phyloP scores from a whole-genome alignment of 1,140 invertebrate species.

The Frieseomelitta varia region DNA sequence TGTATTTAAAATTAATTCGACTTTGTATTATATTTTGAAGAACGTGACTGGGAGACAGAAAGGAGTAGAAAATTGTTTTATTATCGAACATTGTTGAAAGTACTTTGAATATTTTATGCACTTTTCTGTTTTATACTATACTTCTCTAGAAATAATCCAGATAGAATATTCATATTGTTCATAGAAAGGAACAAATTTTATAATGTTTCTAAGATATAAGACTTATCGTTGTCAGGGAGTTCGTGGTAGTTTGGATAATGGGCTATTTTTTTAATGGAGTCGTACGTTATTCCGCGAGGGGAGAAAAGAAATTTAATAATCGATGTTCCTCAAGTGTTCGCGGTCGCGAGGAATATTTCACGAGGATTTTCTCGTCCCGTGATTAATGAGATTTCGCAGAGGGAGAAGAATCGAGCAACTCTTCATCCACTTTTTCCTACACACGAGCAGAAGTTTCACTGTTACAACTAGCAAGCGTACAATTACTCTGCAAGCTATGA shows the following conservation, averaged over 20 bases:
- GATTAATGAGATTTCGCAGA: conserved; percentile 13
- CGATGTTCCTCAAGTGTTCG: background rate
- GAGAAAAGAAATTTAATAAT: background rate
- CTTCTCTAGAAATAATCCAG: background rate
- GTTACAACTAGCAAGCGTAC: no score
- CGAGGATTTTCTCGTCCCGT: background rate
- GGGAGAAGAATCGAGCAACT: background rate
- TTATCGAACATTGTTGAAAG: no score
- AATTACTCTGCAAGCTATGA: background rate
- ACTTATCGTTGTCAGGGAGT: background rate
- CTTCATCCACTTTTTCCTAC: background rate
- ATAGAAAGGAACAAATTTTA: background rate
- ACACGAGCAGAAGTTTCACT: background rate
- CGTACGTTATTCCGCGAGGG: background rate
- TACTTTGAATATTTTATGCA: no score
- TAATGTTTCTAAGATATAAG: background rate
- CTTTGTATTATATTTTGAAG: no score
- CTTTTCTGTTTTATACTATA: no score
- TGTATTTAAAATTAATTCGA: no score
- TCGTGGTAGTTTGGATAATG: background rate
- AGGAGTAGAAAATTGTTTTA: no score
- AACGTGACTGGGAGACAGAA: no score
- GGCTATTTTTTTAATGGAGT: background rate
- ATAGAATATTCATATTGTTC: no score
- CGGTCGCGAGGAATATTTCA: background rate